Conservation (phyloP, 2,797 vertebrate species). For the Halcyon chelicuti region DNA sequence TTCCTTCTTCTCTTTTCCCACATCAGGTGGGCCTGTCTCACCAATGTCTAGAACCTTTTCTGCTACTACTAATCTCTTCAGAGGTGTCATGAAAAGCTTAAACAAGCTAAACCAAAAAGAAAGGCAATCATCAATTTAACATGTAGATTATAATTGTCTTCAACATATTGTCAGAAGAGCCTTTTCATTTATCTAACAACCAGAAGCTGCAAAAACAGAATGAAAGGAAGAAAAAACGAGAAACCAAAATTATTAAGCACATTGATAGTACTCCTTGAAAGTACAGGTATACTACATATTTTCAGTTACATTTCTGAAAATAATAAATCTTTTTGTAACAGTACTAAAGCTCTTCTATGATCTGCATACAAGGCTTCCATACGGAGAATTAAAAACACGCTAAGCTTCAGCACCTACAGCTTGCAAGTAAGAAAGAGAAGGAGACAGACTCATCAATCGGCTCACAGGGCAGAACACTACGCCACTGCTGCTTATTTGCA, state of each 20-base stretch:
- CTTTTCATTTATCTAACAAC: neutral
- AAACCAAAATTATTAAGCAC: neutral
- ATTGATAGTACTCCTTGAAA: accelerated
- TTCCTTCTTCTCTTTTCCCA: neutral
- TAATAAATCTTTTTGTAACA: accelerated
- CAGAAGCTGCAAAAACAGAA: neutral
- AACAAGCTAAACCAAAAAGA: neutral
- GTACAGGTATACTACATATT: accelerated
- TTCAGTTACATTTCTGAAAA: neutral
- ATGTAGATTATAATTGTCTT: neutral
- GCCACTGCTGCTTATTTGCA: neutral
- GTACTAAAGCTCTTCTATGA: neutral
- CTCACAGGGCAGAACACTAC: neutral
- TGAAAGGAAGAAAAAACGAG: accelerated
- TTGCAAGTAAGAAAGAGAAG: neutral
- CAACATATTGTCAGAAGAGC: neutral
- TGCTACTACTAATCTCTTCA: neutral
- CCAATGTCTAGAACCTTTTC: neutral
- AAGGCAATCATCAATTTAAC: neutral
- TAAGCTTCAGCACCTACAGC: neutral
- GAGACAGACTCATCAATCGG: neutral
- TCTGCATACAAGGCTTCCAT: accelerated
- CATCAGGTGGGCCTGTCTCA: neutral
- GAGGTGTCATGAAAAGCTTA: neutral
- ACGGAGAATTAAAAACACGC: neutral